Conservation (phyloP, 2,888 invertebrate genomes). For the Drosophila dives region DNA sequence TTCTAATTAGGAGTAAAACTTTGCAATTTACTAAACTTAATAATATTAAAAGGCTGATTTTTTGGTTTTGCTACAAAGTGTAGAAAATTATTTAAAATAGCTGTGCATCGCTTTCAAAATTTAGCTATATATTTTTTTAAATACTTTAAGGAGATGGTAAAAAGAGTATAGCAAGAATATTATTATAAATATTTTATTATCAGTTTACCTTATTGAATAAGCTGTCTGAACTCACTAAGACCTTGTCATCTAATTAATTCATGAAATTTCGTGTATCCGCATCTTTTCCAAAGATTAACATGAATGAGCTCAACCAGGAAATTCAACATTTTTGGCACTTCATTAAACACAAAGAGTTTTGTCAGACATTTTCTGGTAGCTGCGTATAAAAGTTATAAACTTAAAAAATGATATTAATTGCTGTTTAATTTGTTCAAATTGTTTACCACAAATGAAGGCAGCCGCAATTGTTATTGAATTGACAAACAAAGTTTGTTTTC, state of each 20-base stretch:
- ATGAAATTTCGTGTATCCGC: no score
- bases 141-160: background rate
- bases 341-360: background rate
- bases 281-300: background rate
- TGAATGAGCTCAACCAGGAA: background rate
- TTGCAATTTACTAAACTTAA: background rate
- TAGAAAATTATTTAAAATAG: background rate
- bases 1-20: background rate
- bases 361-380: no score
- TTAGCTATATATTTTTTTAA: background rate
- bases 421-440: slow-evolving; percentile 7
- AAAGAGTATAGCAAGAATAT: background rate
- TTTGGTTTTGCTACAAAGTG: background rate
- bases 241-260: background rate
- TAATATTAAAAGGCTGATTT: background rate
- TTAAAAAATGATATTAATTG: background rate
- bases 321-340: background rate
- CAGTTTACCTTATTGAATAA: background rate
- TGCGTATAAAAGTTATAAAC: background rate
- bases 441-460: background rate
- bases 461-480: background rate
- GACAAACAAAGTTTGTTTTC: slow-evolving; percentile 5
- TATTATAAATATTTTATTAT: background rate
- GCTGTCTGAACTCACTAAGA: background rate
- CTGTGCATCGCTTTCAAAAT: background rate